These are phyloP conservation scores for Metacarcinus magister DNA, from an alignment of 2,888 invertebrate genomes.

Conservation along the genomic window DNA sequence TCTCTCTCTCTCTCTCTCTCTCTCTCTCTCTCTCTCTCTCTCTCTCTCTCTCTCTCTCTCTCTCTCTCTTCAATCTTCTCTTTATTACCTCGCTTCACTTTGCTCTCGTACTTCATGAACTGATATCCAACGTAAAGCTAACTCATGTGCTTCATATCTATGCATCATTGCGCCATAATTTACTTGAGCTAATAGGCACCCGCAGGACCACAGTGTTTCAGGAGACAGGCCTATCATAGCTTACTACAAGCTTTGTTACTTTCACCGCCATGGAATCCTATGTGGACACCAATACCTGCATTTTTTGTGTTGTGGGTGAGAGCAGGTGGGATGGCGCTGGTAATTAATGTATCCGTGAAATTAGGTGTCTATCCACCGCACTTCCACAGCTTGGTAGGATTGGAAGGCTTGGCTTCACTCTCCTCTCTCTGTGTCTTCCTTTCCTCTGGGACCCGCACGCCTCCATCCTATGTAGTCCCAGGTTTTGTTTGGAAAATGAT, in stretches of 20 bases:
- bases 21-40: conserved; percentile 11
- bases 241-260: not conserved
- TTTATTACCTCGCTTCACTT: not conserved
- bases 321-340: not conserved
- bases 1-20: not conserved
- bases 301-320: not conserved
- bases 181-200: not conserved
- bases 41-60: not conserved
- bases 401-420: not conserved
- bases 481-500: not conserved
- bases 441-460: too few species aligned
- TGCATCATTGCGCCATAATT: not conserved
- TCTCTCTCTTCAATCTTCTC: not conserved
- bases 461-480: too few species aligned
- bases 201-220: not conserved
- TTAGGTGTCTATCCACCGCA: too few species aligned
- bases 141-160: not conserved
- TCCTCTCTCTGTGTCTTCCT: not conserved
- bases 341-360: not conserved
- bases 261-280: not conserved
- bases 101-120: not conserved
- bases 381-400: too few species aligned
- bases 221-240: not conserved
- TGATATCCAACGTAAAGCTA: not conserved
- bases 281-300: not conserved